A percentile compares a stretch with the other conserved stretches of the same genome.
Evolutionary conservation across 2,113 vertebrate genomes (phyloP).

Genomic region (Canis aureus): DNA sequence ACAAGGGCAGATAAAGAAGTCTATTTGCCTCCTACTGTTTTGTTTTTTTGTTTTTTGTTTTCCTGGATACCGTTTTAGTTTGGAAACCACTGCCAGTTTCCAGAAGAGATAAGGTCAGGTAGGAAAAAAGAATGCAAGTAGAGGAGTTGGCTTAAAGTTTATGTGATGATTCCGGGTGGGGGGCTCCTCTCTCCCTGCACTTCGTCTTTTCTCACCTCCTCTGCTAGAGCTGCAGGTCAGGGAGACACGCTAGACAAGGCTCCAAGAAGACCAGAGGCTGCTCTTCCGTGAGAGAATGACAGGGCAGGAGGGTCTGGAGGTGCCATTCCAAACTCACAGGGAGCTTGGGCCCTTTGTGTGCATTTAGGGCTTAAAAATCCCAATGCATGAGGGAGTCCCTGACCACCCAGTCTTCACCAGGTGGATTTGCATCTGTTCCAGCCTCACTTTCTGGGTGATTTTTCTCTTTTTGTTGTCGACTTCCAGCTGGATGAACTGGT

Average conservation of each 20-base stretch:
- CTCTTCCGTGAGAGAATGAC: neutral
- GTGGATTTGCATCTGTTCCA: neutral
- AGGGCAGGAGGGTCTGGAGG: neutral
- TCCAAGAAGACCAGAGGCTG: neutral
- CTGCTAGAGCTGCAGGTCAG: neutral
- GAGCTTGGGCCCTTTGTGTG: neutral
- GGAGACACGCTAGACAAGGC: neutral
- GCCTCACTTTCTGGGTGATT: neutral
- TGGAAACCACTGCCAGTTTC: neutral
- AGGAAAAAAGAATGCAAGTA: neutral
- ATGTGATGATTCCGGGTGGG: accelerated
- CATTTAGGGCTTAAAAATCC: neutral
- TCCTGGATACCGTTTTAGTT: neutral
- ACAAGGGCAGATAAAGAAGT: neutral
- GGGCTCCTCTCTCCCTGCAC: neutral
- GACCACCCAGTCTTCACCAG: neutral
- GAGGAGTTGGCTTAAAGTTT: neutral
- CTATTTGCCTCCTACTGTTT: neutral
- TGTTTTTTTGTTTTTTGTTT: neutral
- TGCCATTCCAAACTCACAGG: neutral
- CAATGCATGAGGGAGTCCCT: neutral
- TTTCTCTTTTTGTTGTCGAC: no score
- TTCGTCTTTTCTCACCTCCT: neutral
- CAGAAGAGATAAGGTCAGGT: neutral
- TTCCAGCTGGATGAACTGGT: neutral